Conservation (phyloP, 2,888 invertebrate species). For the Andrena haemorrhoa region DNA sequence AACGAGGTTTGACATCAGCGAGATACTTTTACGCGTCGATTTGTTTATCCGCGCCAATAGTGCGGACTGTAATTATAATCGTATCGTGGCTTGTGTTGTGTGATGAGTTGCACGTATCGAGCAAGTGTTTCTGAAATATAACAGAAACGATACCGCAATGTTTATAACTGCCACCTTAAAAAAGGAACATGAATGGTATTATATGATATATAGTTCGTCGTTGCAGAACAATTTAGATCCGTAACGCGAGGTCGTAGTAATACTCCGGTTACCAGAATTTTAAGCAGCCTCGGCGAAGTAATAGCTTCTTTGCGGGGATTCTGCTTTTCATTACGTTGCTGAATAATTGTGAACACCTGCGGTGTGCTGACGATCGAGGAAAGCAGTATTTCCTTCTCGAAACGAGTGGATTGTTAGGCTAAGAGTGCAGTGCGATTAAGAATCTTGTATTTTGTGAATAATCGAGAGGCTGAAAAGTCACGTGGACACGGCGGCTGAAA, state of each 20-base stretch:
- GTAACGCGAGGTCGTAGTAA: conserved; percentile 5
- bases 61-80: conserved; percentile 26
- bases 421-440: not conserved
- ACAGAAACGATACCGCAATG: not conserved
- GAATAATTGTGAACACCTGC: conserved; percentile 23
- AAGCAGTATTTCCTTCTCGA: not conserved
- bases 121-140: conserved; percentile 3
- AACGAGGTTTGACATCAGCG: conserved; percentile 9
- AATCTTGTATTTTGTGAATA: conserved; percentile 6
- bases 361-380: not conserved
- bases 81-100: conserved; percentile 34
- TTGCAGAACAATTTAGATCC: conserved; percentile 11
- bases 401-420: not conserved
- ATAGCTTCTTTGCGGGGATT: conserved; percentile 12
- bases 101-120: not conserved
- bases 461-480: conserved; percentile 1
- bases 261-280: conserved; percentile 22
- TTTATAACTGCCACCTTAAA: conserved; percentile 39
- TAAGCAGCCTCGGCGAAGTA: conserved; percentile 33
- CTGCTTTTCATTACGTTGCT: not conserved
- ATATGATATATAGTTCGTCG: conserved; percentile 29
- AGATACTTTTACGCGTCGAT: conserved; percentile 2
- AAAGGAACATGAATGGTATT: conserved; percentile 34
- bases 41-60: conserved; percentile 4
- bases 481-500: not conserved